Conservation (phyloP, 2,113 vertebrate species). For the Tauraco erythrolophus region DNA sequence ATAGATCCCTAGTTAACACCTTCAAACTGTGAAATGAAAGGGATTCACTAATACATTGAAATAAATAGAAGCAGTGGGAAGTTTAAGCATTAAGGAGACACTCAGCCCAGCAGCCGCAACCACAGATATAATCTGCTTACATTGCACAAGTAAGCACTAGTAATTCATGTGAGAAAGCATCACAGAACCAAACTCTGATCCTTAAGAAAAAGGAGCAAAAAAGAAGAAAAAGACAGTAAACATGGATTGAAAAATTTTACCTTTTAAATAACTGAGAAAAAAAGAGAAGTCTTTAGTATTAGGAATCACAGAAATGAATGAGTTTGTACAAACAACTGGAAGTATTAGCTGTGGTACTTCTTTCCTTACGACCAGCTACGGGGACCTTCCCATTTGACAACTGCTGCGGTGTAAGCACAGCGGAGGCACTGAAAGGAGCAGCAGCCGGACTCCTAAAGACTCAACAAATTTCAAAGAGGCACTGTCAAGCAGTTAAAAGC, state of each 20-base stretch:
- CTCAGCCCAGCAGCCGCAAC: background rate
- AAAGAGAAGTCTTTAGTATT: background rate
- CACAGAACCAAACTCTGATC: background rate
- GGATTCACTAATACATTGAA: background rate
- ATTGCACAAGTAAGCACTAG: background rate
- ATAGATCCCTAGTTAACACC: background rate
- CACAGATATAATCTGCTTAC: background rate
- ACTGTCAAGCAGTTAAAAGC: conserved; percentile 29
- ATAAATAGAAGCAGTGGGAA: background rate
- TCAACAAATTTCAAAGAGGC: background rate
- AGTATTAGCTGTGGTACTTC: background rate
- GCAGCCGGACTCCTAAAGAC: conserved; percentile 34
- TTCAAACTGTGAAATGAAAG: background rate
- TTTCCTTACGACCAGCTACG: background rate
- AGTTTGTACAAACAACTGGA: background rate
- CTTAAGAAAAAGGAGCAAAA: background rate
- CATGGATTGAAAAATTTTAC: background rate
- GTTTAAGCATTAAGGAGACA: background rate
- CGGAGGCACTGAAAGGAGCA: background rate
- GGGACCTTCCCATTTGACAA: background rate
- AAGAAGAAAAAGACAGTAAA: background rate
- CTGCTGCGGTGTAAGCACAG: background rate
- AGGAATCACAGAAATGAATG: background rate
- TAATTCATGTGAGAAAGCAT: background rate
- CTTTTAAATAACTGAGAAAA: background rate